Percentiles rank a stretch among this genome's conserved stretches.
These are phyloP conservation scores for Chrysotoxum bicinctum DNA, from an alignment of 2,888 invertebrate species.

Conservation along the genomic window DNA sequence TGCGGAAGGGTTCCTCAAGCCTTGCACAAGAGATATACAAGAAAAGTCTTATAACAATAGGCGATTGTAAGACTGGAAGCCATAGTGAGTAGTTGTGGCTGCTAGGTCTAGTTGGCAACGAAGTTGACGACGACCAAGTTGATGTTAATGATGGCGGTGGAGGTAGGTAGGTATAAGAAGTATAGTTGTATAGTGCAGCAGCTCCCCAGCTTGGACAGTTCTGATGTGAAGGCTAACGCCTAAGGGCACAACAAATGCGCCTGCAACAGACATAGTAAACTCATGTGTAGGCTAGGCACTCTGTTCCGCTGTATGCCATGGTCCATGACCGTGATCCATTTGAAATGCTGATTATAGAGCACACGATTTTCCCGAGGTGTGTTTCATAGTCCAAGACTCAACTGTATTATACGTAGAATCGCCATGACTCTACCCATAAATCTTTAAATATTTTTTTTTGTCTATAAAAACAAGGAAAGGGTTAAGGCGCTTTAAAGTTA, in stretches of 20 bases:
- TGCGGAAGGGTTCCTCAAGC: conserved; percentile 54
- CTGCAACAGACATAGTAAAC: conserved; percentile 31
- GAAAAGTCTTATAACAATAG: conserved; percentile 52
- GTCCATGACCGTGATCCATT: conserved; percentile 71
- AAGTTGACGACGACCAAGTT: conserved; percentile 30
- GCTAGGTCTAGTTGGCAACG: conserved; percentile 33
- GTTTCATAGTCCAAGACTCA: background rate
- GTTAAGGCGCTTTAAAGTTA: too few relatives aligned
- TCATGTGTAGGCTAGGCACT: conserved; percentile 38
- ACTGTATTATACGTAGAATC: too few relatives aligned
- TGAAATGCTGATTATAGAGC: conserved; percentile 64
- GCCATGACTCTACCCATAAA: too few relatives aligned
- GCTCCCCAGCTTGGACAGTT: conserved; percentile 18
- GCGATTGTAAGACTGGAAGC: conserved; percentile 59
- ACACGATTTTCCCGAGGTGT: conserved; percentile 31
- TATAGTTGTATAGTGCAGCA: background rate
- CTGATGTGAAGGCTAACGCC: conserved; percentile 64
- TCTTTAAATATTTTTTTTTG: too few relatives aligned
- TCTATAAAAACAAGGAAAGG: too few relatives aligned
- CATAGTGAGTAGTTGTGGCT: conserved; percentile 1
- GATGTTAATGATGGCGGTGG: conserved; percentile 21
- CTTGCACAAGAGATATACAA: background rate
- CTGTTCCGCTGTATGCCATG: conserved; percentile 41
- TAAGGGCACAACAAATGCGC: conserved; percentile 40
- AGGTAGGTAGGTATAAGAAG: background rate